Base-by-base conservation (phyloP, 92 coral and sea anemone species). In the Epizoanthus illoricatus region DNA sequence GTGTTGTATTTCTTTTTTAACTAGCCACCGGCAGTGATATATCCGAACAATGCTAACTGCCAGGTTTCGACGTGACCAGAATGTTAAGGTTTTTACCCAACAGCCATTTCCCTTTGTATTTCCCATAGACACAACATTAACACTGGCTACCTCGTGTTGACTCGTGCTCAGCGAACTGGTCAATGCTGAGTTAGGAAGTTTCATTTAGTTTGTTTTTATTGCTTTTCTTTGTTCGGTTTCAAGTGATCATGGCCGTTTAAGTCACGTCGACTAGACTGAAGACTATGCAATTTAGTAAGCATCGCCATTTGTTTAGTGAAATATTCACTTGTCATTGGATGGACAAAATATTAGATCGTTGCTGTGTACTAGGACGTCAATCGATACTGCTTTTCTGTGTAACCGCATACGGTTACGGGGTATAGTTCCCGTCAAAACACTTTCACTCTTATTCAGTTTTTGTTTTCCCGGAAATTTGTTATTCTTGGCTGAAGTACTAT, bases 121-220 rank as follows among this genome's bases (percentile, higher is more conserved):
- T 39, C 73, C 73, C 5, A 41, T 7, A 67, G 73, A 68, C 43
- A 16, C 73, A 39, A 68, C 73, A 39, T 68, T 68, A 33, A 15
- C 39, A 13, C 15, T 52, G 56, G 56, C 56, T 52, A 52, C 56
- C 49, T 45, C 12, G 49, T 7, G 49, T 43, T 43, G 7, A 43
- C 8, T 7, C 5, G 49, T 3, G 36, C 36, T 43, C 56, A 52
- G 56, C 12, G 56, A 52, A 11, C 23, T 68, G 45, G n/a, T n/a
- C n/a, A n/a, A 33, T 39, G 15, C 45, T 7, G 49, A 68, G n/a
- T 36, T 16, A 12, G 10, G 42, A 36, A 66, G 73, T 39, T 36
- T 68, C 19, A 3, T 68, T 15, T 68, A 66, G 73, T 39, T 36
- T 68, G 52, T 39, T 68, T 15, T 40, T 1, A 68, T 39, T 68